phyloP scores from a whole-genome alignment of 2,113 vertebrate genomes.

The Vombatus ursinus region DNA sequence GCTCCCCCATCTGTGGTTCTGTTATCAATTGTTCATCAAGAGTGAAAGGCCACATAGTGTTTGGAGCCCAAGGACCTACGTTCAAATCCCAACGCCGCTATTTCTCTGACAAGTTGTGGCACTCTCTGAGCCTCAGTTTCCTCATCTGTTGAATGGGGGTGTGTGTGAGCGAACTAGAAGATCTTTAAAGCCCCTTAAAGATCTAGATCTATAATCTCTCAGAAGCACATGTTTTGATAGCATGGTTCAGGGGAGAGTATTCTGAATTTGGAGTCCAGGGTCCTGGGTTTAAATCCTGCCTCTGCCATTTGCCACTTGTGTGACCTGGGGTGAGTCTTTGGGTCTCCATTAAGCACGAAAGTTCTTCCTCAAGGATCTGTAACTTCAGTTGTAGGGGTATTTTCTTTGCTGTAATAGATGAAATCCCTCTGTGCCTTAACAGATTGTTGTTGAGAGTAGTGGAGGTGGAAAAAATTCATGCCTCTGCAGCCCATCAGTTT shows the following conservation, averaged over 20 bases:
- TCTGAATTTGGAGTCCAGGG: neutral
- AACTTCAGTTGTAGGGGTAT: neutral
- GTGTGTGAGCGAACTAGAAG: neutral
- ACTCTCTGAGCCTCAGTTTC: neutral
- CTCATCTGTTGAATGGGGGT: neutral
- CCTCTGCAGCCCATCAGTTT: neutral
- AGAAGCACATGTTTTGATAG: neutral
- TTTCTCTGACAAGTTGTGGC: neutral
- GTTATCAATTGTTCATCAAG: neutral
- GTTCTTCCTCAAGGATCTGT: neutral
- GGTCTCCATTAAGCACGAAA: neutral
- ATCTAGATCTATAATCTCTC: neutral
- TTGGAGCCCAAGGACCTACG: neutral
- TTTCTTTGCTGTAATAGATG: neutral
- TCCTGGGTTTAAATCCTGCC: neutral
- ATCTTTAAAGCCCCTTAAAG: neutral
- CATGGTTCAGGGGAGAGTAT: neutral
- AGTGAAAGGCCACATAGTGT: neutral
- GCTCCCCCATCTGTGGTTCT: neutral
- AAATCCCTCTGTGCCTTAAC: neutral
- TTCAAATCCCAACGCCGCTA: neutral
- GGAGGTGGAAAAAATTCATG: neutral
- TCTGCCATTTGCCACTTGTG: neutral
- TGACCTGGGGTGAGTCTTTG: neutral
- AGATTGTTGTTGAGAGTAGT: neutral